Base-by-base conservation (phyloP, 2,797 vertebrate species). In the Chelon labrosus region DNA sequence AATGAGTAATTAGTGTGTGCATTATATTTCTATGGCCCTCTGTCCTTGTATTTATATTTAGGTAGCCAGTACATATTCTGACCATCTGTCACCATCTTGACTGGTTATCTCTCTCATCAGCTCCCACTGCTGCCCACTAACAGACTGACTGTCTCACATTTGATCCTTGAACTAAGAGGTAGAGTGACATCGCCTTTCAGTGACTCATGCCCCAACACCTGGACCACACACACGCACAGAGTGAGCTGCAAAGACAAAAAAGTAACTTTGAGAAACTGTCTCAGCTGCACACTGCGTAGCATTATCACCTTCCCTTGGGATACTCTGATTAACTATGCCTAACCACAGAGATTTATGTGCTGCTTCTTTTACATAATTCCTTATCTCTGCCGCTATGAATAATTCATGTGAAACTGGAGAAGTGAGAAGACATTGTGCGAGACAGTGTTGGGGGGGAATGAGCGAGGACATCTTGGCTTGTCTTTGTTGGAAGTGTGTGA, bases 341-440 rank as follows among this genome's bases (percentile, higher is more conserved):
- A 85, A 86, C 87, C 77, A 89, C 65, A 62, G 71, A 91, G 89
- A 92, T 88, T 84, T 85, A 85, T 84, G 79, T 82, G 89, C 85
- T 74, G 80, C 85, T 87, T 86, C 79, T 88, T 93, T 90, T 91
- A 82, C 83, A 88, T 89, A 88, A 90, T 88, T 89, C 84, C 87
- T 89, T 89, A 90, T 92, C 89, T 91, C 77, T 79, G 65, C 72
- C 41, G 8, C 37, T 7, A 87, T 90, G 85, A 91, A 93, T 92
- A 81, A 93, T 91, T 90, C 87, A 91, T 90, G 78, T 54, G 51
- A 75, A 79, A 83, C 59, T 65, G 77, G 70, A 86, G 82, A 86
- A 69, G 79, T 84, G 78, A 89, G 79, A 87, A 82, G 84, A 85
- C 63, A 77, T 76, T 83, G 86, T 85, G 77, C 70, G 27, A 10